Conservation (phyloP, 2,113 vertebrate genomes). For the Brevimyrus niger region DNA sequence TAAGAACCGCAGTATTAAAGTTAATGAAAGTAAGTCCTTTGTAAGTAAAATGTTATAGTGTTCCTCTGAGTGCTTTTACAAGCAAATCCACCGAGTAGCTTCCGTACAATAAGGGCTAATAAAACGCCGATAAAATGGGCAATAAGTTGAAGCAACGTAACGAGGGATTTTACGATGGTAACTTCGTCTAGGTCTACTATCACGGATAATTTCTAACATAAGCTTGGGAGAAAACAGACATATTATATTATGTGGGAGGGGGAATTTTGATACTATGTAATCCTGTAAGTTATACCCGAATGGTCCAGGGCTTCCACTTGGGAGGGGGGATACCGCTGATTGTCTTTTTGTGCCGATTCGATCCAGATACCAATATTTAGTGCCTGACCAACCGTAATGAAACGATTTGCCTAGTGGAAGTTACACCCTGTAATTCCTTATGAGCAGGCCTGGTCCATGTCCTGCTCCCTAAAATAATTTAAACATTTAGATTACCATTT, state of each 20-base stretch:
- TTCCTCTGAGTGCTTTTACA: not conserved
- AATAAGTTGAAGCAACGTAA: not conserved
- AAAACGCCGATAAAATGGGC: not conserved
- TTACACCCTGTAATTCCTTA: not conserved
- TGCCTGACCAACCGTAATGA: not conserved
- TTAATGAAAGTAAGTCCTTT: not conserved
- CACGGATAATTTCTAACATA: not conserved
- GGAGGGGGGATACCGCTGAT: not conserved
- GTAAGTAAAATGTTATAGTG: not conserved
- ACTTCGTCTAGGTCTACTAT: not conserved
- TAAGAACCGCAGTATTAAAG: not conserved
- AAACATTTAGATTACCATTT: not conserved
- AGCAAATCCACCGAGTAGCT: not conserved
- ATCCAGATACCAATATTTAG: not conserved
- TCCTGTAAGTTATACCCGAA: not conserved
- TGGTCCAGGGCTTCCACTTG: not conserved
- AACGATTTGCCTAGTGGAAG: not conserved
- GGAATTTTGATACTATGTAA: not conserved
- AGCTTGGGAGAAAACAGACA: not conserved
- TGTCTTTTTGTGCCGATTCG: not conserved
- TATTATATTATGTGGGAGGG: not conserved
- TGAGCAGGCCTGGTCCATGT: not conserved
- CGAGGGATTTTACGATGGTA: not conserved
- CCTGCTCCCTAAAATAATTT: not conserved
- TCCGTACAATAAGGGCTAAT: not conserved